Base-by-base conservation (phyloP, 2,888 invertebrate genomes). In the Trissonchulus sp. region DNA sequence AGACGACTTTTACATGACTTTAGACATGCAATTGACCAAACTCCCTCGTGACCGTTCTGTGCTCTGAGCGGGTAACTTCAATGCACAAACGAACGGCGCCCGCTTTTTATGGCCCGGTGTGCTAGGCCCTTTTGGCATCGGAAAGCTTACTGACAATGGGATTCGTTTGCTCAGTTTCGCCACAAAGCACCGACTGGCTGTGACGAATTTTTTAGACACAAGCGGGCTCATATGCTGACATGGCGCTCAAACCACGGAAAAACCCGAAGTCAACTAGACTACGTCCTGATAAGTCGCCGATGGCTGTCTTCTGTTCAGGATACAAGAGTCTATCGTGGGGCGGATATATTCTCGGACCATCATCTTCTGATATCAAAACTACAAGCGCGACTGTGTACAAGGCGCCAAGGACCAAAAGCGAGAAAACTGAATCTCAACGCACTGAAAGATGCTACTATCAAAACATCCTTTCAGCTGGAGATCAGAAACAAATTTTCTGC, bases 181-280 rank as follows among this genome's bases (percentile, higher is more conserved):
- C 8, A 8, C 31, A 31, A 8, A 30, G 15, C 65, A 65, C n/a
- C 28, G 34, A 15, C 65, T 65, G 31, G 28, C 31, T 34, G 31
- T 65, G 3, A 65, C 65, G 8, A 65, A 65, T 65, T 15, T 30
- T 65, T 65, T 34, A 30, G 65, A 15, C 65, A 65, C n/a, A 30
- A 34, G 34, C 28, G 34, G 34, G 28, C 31, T 65, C 65, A 65
- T 65, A 30, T 31, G 34, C 15, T 65, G n/a, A 65, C 65, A 30
- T 65, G 65, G 65, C 65, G 65, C 31, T 65, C 65, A 65, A 65
- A 65, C 65, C 31, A 65, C 34, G 65, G 65, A 18, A 30, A 30
- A 18, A 65, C 65, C 3, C 15, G 8, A 8, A 65, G 34, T 30
- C 65, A 65, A 34, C 28, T 65, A 31, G 65, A 65, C n/a, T 65